Base-by-base conservation (phyloP, 2,113 vertebrate species). In the Lethenteron reissneri region DNA sequence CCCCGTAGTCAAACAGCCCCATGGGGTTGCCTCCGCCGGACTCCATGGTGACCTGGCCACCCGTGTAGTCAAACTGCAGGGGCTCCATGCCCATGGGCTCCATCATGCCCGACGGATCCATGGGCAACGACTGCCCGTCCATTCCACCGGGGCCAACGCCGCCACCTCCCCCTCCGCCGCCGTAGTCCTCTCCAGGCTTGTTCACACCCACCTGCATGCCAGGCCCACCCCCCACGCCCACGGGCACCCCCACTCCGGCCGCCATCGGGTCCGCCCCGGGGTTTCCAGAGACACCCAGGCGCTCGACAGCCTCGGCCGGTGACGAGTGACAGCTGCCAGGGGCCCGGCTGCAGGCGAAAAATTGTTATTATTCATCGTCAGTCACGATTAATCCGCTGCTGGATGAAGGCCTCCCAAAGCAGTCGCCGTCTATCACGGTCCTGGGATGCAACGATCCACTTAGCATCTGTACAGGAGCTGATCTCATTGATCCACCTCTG, bases 41-140 rank as follows among this genome's bases (percentile, higher is more conserved):
- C 80, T 97, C 92, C 84, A 97, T 88, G 76, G 88, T 90, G 77
- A 97, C 89, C 80, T 95, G 92, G 81, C 87, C 95, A 70, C 90
- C 89, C 74, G 88, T 87, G 71, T 97, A 97, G 78, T 96, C 92
- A 79, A 96, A 96, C 77, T 95, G 90, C 17, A 97, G 83, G 64
- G 92, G 89, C 82, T 96, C 90, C 76, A 96, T 83, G 69, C 88
- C 87, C 57, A 87, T 85, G 59, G 72, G 64, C n/a, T 68, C 64
- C 64, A 68, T 68, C 64, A 68, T 68, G n/a, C 64, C 64, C 64
- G 64, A 68, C 10, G 64, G n/a, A 68, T 68, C 64, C 64, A 68
- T 68, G 64, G 64, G n/a, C 64, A 68, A n/a, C 64, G 64, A 68
- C 10, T 68, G 64, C 10, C n/a, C n/a, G n/a, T 68, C 64, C 64